A percentile compares a stretch with the other conserved stretches of the same genome.
These are phyloP conservation scores for Vulpes vulpes DNA, from an alignment of 2,113 vertebrate genomes.

Conservation along the genomic window DNA sequence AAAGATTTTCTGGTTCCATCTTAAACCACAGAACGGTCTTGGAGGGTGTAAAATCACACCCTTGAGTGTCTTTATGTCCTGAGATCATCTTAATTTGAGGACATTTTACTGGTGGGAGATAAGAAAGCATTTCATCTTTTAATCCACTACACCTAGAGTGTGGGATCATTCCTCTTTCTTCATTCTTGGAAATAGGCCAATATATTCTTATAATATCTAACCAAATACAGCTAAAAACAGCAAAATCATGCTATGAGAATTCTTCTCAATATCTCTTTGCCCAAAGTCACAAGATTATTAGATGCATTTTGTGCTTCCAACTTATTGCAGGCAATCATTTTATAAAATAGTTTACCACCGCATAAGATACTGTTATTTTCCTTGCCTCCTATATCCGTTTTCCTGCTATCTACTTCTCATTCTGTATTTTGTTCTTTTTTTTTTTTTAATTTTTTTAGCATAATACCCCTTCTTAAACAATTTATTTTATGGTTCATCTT, in stretches of 20 bases:
- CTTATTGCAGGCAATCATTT: background rate
- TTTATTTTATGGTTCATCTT: background rate
- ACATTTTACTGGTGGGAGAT: background rate
- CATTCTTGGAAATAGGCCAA: background rate
- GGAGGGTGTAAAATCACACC: background rate
- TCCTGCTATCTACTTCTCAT: background rate
- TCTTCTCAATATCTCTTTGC: background rate
- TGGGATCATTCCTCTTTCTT: background rate
- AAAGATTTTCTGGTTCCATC: background rate
- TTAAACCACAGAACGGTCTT: background rate
- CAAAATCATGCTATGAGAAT: background rate
- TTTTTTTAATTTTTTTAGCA: background rate
- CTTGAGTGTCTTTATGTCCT: background rate
- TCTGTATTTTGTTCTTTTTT: background rate
- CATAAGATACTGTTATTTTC: background rate
- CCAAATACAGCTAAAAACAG: conserved; percentile 13
- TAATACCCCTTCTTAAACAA: background rate
- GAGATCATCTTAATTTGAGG: background rate
- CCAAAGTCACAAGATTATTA: conserved; percentile 35
- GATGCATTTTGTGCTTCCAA: background rate
- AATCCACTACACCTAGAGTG: background rate
- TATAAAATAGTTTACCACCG: background rate
- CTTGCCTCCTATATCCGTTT: background rate
- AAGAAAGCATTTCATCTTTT: background rate
- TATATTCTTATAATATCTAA: conserved; percentile 27